Evolutionary conservation across 2,797 vertebrate genomes (phyloP).

Genomic region (Amphiprion clarkii): DNA sequence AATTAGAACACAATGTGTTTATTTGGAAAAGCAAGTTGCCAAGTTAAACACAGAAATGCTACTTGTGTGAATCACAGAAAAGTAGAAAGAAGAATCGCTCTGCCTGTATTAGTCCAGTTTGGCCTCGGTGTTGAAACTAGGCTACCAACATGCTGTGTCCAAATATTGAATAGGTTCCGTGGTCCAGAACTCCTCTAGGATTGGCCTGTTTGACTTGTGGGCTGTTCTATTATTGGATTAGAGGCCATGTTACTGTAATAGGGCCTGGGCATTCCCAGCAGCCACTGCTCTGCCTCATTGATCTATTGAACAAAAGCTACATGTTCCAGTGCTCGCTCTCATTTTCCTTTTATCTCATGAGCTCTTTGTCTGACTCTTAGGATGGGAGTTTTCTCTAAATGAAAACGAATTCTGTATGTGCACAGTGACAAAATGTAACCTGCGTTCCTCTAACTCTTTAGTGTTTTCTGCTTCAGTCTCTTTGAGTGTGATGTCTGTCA

Average conservation of each 20-base stretch:
- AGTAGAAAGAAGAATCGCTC: conserved; percentile 26
- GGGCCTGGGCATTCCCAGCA: conserved; percentile 73
- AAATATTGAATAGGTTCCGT: conserved; percentile 55
- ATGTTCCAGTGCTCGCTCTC: conserved; percentile 62
- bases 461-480: not conserved
- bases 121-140: conserved; percentile 38
- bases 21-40: conserved; percentile 2
- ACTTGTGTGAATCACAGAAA: not conserved
- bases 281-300: conserved; percentile 68
- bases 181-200: conserved; percentile 39
- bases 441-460: conserved; percentile 14
- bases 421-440: conserved; percentile 18
- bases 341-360: conserved; percentile 61
- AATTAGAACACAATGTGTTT: conserved; percentile 1
- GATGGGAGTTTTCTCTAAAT: conserved; percentile 36
- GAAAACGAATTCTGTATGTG: conserved; percentile 41
- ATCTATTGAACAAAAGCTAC: conserved; percentile 74
- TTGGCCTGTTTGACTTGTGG: conserved; percentile 55
- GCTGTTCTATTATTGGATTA: conserved; percentile 73
- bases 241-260: conserved; percentile 77
- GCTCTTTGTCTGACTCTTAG: conserved; percentile 49
- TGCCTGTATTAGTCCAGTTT: conserved; percentile 18
- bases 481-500: conserved; percentile 18
- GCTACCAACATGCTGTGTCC: conserved; percentile 28
- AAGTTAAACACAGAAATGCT: conserved; percentile 1